Percentiles rank a stretch among this genome's conserved stretches.
phyloP scores from a whole-genome alignment of 2,113 vertebrate genomes.

The Tychaedon coryphoeus region DNA sequence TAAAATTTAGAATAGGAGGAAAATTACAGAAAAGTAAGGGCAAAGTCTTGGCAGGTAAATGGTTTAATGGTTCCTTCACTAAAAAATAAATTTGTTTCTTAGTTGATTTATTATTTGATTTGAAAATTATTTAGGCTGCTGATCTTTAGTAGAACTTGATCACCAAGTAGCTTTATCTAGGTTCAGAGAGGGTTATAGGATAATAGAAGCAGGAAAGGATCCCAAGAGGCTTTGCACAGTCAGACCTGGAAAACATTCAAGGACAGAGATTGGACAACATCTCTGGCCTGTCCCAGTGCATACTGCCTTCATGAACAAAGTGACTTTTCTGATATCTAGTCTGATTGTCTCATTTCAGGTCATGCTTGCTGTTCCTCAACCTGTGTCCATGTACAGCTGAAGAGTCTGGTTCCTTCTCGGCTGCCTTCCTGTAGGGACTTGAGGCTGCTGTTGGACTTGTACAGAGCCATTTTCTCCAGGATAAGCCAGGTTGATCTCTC shows the following conservation, averaged over 20 bases:
- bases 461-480: not conserved
- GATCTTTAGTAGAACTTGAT: not conserved
- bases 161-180: not conserved
- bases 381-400: not conserved
- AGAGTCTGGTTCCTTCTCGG: not conserved
- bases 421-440: not conserved
- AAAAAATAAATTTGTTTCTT: not conserved
- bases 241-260: not conserved
- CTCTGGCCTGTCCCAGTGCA: not conserved
- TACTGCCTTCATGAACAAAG: not conserved
- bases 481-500: not conserved
- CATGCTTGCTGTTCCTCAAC: rapidly evolving
- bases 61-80: not conserved
- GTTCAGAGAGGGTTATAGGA: not conserved
- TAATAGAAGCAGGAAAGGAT: not conserved
- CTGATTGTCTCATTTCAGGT: not conserved
- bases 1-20: not conserved
- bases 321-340: not conserved
- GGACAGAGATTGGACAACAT: not conserved
- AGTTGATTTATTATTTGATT: not conserved
- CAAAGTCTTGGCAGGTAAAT: not conserved
- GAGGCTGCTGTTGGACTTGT: not conserved
- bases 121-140: not conserved
- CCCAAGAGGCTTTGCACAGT: not conserved
- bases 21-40: not conserved